These are phyloP conservation scores for Solenodon paradoxus DNA, from an alignment of 2,113 vertebrate species.

Conservation along the genomic window DNA sequence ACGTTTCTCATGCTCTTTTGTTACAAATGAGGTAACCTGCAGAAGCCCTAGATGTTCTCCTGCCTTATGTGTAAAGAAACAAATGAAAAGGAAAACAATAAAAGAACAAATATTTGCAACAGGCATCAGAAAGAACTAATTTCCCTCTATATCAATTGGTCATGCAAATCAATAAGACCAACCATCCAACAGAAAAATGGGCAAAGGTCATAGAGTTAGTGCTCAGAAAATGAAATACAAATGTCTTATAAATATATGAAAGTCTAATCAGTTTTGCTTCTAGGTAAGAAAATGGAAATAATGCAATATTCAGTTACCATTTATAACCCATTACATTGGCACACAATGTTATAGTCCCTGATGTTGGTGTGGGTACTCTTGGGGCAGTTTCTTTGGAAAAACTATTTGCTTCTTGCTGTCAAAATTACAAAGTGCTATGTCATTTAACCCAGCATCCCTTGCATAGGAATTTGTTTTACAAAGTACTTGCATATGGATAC, in stretches of 20 bases:
- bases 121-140: not conserved
- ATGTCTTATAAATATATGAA: not conserved
- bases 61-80: not conserved
- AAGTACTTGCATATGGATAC: not conserved
- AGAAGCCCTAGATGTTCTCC: not conserved
- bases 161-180: not conserved
- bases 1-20: not conserved
- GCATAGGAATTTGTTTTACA: not conserved
- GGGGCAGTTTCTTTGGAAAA: not conserved
- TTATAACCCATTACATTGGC: not conserved
- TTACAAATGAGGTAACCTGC: not conserved
- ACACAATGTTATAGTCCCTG: not conserved
- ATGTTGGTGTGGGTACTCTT: not conserved
- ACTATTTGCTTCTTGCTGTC: not conserved
- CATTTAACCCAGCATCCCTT: not conserved
- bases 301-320: not conserved
- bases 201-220: not conserved
- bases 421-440: not conserved
- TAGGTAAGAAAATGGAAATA: constrained; percentile 42
- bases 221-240: constrained; percentile 5
- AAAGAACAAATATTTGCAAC: not conserved
- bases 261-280: not conserved
- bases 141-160: not conserved
- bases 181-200: not conserved
- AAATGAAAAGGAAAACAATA: not conserved